These are phyloP conservation scores for Erythrolamprus reginae DNA, from an alignment of 2,113 vertebrate genomes.

Conservation along the genomic window DNA sequence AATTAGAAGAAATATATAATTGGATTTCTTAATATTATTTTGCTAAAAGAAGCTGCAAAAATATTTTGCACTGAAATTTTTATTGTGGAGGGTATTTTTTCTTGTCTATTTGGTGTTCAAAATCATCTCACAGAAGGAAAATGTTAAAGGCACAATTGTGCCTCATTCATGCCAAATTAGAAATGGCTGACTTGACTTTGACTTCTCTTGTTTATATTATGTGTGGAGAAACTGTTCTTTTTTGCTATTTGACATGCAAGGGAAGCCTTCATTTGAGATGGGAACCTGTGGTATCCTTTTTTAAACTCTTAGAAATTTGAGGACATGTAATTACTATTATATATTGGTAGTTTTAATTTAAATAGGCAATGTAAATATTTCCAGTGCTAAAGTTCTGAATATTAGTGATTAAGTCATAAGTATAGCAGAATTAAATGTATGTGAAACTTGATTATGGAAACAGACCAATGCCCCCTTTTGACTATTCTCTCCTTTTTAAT, in stretches of 20 bases:
- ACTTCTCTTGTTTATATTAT: not conserved
- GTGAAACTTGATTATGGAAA: not conserved
- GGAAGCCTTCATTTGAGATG: not conserved
- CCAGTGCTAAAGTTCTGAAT: not conserved
- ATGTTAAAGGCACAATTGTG: not conserved
- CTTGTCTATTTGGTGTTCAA: not conserved
- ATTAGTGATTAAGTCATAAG: not conserved
- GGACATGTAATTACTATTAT: not conserved
- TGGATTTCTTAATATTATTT: not conserved
- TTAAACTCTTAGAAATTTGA: not conserved
- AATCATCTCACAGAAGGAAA: not conserved
- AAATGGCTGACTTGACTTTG: not conserved
- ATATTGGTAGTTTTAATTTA: not conserved
- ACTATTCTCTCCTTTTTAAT: not conserved
- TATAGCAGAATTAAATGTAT: not conserved
- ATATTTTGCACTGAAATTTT: not conserved
- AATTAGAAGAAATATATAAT: not conserved
- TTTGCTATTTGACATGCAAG: not conserved
- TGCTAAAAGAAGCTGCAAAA: not conserved
- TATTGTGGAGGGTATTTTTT: not conserved
- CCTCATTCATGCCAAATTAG: not conserved
- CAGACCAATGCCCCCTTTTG: not conserved
- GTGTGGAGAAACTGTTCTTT: not conserved
- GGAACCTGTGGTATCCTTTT: not conserved
- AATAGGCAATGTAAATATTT: not conserved